These are phyloP conservation scores for Natator depressus DNA, from an alignment of 2,113 vertebrate species.

Conservation along the genomic window DNA sequence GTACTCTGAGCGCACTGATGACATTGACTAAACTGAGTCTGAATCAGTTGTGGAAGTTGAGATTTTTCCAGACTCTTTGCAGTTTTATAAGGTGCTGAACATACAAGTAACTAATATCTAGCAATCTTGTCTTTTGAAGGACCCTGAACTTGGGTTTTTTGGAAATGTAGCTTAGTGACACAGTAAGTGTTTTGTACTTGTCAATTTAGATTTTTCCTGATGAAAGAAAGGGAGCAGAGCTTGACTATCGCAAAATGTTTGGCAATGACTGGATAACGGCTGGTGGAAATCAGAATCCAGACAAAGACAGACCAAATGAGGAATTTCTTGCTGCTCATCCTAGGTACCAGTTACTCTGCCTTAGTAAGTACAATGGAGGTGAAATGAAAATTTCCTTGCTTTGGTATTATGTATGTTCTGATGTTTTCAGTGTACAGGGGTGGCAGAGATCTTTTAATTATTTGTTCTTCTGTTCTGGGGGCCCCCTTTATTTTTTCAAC, in stretches of 20 bases:
- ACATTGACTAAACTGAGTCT: not conserved
- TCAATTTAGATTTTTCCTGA: conserved; percentile 79
- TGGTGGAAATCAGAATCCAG: conserved; percentile 81
- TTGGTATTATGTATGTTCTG: not conserved
- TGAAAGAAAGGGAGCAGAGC: conserved; percentile 91
- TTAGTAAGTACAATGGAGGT: conserved; percentile 80
- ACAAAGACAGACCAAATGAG: conserved; percentile 73
- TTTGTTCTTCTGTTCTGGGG: not conserved
- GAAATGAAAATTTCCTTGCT: not conserved
- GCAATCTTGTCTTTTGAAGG: not conserved
- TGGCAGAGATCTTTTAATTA: not conserved
- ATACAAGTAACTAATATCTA: not conserved
- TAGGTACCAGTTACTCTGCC: conserved; percentile 84
- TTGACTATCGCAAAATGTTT: conserved; percentile 93
- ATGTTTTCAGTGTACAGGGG: not conserved
- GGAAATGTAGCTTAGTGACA: not conserved
- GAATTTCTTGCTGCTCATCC: conserved; percentile 88
- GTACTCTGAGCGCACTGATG: not conserved
- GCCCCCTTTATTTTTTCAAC: not conserved
- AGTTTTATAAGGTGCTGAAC: not conserved
- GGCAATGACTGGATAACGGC: conserved; percentile 89
- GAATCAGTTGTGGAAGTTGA: not conserved
- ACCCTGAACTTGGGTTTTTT: not conserved
- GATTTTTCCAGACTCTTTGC: not conserved
- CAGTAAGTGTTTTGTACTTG: not conserved